A percentile compares a stretch with the other conserved stretches of the same genome.
Conservation (phyloP, 2,797 vertebrate genomes). For the Anomalospiza imberbis region DNA sequence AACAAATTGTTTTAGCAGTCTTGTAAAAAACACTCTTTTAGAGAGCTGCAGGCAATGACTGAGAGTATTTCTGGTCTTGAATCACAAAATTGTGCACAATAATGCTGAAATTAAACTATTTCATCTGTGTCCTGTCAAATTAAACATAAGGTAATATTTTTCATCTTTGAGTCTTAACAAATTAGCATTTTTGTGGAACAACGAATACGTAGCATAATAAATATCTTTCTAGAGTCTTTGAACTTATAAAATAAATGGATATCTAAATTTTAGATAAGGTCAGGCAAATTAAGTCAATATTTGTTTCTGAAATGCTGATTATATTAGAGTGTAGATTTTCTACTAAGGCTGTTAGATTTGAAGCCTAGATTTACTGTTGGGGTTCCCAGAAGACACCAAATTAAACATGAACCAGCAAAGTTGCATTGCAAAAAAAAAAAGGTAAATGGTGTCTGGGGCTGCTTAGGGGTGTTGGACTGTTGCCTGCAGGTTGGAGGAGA, state of each 20-base stretch:
- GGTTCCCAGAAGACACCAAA: not conserved
- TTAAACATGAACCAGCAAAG: not conserved
- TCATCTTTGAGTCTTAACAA: conserved; percentile 12
- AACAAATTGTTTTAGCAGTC: not conserved
- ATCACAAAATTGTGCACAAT: not conserved
- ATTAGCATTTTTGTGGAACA: not conserved
- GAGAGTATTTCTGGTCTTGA: not conserved
- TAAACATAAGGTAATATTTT: conserved; percentile 3
- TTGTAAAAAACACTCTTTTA: not conserved
- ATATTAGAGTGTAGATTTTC: not conserved
- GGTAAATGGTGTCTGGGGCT: not conserved
- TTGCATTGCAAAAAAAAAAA: not conserved
- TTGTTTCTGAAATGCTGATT: not conserved
- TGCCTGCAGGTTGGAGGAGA: not conserved
- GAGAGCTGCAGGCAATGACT: not conserved
- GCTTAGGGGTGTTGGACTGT: not conserved
- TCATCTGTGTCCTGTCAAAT: not conserved
- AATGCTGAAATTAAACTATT: conserved; percentile 3
- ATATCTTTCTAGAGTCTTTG: not conserved
- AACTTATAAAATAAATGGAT: conserved; percentile 2
- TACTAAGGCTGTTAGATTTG: not conserved
- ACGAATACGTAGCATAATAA: not conserved
- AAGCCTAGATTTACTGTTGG: not conserved
- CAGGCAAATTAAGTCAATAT: not conserved
- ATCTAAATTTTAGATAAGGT: not conserved